Evolutionary conservation across 2,888 invertebrate genomes (phyloP), one percentile per base, ranked within the genome.

Genomic region (Trissolcus brochymenae): DNA sequence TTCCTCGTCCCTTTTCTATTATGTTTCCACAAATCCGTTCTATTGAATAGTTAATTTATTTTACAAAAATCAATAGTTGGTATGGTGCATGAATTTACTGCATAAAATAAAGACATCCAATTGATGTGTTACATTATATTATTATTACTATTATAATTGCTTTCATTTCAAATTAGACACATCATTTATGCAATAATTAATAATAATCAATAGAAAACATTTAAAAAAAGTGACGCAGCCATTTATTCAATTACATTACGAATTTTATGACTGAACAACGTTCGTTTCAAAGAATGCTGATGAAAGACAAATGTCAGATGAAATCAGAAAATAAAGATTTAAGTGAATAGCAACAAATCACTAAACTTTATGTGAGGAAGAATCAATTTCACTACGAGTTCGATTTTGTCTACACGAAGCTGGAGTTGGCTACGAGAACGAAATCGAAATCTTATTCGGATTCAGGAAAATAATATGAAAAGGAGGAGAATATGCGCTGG

Each of bases 311-410:
- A 60, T 60, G 60, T 49, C 0, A 16, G 9, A 56, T 61, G 61
- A 62, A 56, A 51, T 51, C 13, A 67, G 55, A 68, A 64, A 64
- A 40, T 62, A 57, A 68, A 49, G 64, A 68, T 68, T 62, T 53
- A 61, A 62, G 55, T 49, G 50, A 56, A 62, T 68, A 61, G 67
- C 29, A 64, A 73, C 68, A 73, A 68, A 73, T 73, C 73, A 73
- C 56, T 51, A 35, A 68, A 73, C 59, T 53, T 67, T 41, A 14
- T 54, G 40, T 51, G 59, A 66, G 57, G 46, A 62, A 62, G 59
- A 74, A 74, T 78, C 66, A 74, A 78, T 78, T 78, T 62, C 59
- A 41, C 65, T 54, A 54, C 55, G 62, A 21, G 59, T 66, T 67
- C 57, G 49, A 55, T 75, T 71, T 75, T 60, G 61, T 46, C 21